Evolutionary conservation across 2,113 vertebrate species (phyloP).

Genomic region (Hemiprocne comata): DNA sequence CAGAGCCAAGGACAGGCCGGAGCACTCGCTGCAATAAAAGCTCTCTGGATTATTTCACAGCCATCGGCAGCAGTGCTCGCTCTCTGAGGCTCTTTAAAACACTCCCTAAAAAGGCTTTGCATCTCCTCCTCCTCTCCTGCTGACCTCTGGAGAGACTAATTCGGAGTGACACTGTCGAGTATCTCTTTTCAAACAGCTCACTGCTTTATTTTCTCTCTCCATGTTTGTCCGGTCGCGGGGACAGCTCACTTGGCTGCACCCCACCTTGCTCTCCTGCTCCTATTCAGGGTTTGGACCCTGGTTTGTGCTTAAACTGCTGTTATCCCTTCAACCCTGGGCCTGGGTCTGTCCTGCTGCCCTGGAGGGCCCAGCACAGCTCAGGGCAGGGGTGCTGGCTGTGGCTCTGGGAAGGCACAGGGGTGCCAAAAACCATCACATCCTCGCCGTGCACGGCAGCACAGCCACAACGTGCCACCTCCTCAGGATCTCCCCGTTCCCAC

Average conservation of each 20-base stretch:
- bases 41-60: neutral
- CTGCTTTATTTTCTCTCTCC: neutral
- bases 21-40: constrained; percentile 1
- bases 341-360: neutral
- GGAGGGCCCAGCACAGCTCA: neutral
- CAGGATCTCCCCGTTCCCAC: neutral
- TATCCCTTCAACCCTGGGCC: neutral
- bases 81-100: constrained; percentile 12
- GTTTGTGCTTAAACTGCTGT: neutral
- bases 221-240: rapidly evolving
- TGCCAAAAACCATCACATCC: rapidly evolving
- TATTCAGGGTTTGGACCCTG: neutral
- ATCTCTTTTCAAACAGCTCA: neutral
- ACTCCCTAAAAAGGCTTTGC: constrained; percentile 18
- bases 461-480: rapidly evolving
- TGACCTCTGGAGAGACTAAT: neutral
- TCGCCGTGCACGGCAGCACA: neutral
- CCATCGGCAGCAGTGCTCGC: neutral
- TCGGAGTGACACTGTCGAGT: neutral
- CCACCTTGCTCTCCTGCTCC: neutral
- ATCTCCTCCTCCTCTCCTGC: neutral
- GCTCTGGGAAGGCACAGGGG: neutral
- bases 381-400: neutral
- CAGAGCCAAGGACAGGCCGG: neutral
- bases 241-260: rapidly evolving